Evolutionary conservation across 2,113 vertebrate species (phyloP).

Genomic region (Elgaria multicarinata): DNA sequence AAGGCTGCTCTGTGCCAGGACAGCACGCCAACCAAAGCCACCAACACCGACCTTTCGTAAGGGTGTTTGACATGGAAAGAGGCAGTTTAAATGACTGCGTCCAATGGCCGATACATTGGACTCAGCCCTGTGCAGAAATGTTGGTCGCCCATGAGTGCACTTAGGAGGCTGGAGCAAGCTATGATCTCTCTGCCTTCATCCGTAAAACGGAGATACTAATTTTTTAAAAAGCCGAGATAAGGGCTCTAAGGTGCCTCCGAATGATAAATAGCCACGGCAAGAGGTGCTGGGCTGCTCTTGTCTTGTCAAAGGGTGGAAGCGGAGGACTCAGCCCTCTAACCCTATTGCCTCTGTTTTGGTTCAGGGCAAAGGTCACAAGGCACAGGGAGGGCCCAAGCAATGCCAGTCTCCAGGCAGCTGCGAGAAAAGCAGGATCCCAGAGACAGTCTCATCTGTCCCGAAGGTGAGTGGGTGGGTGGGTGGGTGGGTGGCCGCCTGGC

Average conservation of each 20-base stretch:
- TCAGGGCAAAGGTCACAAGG: slow-evolving; percentile 55
- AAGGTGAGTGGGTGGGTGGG: slow-evolving; percentile 72
- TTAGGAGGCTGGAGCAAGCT: background rate
- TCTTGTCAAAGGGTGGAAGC: too few species aligned
- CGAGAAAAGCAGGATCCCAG: slow-evolving; percentile 61
- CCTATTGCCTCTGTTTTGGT: slow-evolving; percentile 8
- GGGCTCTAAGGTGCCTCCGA: background rate
- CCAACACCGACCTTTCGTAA: background rate
- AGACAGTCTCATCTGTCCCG: slow-evolving; percentile 49
- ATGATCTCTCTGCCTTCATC: background rate
- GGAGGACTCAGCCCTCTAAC: background rate
- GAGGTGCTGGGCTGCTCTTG: background rate
- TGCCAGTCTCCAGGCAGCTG: slow-evolving; percentile 61
- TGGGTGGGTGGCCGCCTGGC: too few species aligned
- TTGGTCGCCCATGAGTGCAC: background rate
- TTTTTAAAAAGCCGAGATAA: background rate
- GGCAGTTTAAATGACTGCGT: background rate
- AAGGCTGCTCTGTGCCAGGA: background rate
- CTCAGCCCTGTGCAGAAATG: background rate
- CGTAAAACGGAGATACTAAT: background rate
- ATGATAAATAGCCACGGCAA: too few species aligned
- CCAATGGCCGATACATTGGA: background rate
- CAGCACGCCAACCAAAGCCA: background rate
- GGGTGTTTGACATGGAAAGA: background rate
- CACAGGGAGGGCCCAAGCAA: slow-evolving; percentile 56